Conservation (phyloP, 2,113 vertebrate genomes). For the Barnardius zonarius region DNA sequence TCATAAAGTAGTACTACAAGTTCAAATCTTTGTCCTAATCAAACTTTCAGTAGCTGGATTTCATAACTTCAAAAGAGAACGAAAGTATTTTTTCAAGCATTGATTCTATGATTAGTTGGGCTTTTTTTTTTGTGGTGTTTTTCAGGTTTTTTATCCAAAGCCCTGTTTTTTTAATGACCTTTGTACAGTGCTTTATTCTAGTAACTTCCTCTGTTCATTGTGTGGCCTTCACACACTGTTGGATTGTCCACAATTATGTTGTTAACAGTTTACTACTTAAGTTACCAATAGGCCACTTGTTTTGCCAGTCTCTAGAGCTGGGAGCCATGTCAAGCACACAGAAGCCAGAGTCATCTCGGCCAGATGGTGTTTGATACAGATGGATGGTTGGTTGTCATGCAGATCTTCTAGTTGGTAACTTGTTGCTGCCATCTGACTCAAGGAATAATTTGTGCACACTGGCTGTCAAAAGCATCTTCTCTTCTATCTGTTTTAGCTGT, state of each 20-base stretch:
- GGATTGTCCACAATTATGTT: conserved; percentile 64
- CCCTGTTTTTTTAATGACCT: background rate
- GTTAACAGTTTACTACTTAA: conserved; percentile 74
- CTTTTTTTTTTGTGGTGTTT: background rate
- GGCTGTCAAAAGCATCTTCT: conserved; percentile 86
- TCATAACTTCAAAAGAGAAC: background rate
- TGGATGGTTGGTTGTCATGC: conserved; percentile 85
- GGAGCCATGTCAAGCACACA: conserved; percentile 78
- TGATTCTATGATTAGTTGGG: background rate
- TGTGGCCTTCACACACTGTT: conserved; percentile 43
- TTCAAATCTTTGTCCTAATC: background rate
- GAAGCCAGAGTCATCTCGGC: conserved; percentile 80
- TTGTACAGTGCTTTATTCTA: background rate
- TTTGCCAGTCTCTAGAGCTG: conserved; percentile 78
- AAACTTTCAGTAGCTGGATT: background rate
- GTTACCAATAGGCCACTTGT: conserved; percentile 78
- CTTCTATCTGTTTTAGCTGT: conserved; percentile 86
- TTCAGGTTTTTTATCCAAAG: background rate
- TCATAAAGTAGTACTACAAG: background rate
- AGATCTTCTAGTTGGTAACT: conserved; percentile 83
- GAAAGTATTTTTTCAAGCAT: background rate
- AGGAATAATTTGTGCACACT: conserved; percentile 83
- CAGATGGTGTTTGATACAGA: conserved; percentile 84
- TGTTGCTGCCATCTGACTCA: conserved; percentile 87
- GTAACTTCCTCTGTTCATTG: conserved; percentile 27